Conservation (phyloP, 2,888 invertebrate species). For the Trissolcus japonicus region DNA sequence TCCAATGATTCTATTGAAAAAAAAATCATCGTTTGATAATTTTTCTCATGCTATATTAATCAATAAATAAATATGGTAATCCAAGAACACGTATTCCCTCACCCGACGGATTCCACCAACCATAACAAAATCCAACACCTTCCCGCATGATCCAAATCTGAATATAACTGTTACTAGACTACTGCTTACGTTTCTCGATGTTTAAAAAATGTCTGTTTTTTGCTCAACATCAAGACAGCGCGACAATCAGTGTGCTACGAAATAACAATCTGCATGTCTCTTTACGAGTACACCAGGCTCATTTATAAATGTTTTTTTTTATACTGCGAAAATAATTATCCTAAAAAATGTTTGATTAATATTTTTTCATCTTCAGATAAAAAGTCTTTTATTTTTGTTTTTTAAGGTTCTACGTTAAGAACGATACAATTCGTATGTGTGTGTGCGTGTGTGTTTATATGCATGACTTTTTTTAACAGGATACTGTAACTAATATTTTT, state of each 20-base stretch:
- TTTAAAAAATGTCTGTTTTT: constrained; percentile 46
- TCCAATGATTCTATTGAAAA: not conserved
- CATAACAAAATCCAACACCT: constrained; percentile 42
- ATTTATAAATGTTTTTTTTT: constrained; percentile 41
- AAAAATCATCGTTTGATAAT: not conserved
- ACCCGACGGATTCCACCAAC: constrained; percentile 39
- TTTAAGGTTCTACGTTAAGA: not conserved
- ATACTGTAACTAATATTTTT: no score
- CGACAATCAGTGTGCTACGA: constrained; percentile 45
- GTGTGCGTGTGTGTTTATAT: constrained; percentile 6
- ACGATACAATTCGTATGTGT: not conserved
- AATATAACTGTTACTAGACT: constrained; percentile 51
- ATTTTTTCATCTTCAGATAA: not conserved
- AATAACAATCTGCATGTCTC: constrained; percentile 55
- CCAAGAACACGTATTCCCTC: not conserved
- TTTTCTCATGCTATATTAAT: not conserved
- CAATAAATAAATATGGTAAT: not conserved
- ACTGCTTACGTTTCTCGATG: constrained; percentile 49
- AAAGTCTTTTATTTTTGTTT: not conserved
- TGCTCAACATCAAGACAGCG: constrained; percentile 43
- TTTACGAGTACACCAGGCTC: constrained; percentile 56
- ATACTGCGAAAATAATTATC: not conserved
- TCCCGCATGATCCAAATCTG: constrained; percentile 51
- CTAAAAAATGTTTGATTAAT: constrained; percentile 5
- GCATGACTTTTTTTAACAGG: constrained; percentile 3